These are phyloP conservation scores for Drosophila carrolli DNA, from an alignment of 1,140 invertebrate species.

Conservation along the genomic window DNA sequence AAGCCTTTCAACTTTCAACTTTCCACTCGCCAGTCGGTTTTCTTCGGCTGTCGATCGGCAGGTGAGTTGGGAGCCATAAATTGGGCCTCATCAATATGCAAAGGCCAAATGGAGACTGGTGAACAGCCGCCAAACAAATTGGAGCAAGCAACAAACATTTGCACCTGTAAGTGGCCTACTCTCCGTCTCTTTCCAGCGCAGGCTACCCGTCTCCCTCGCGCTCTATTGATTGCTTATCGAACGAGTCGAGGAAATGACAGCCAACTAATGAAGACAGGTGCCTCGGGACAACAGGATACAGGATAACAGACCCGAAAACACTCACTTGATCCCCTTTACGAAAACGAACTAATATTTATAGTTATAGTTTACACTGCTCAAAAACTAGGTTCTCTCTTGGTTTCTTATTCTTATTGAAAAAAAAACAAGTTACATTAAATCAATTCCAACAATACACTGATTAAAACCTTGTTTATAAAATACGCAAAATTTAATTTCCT, in stretches of 20 bases:
- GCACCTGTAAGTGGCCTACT: constrained; percentile 57
- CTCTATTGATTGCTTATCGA: constrained; percentile 69
- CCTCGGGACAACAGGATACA: constrained; percentile 12
- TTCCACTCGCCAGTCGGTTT: neutral
- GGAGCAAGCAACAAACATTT: constrained; percentile 45
- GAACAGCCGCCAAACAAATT: constrained; percentile 32
- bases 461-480: too few species aligned
- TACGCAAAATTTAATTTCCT: too few species aligned
- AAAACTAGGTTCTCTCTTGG: neutral
- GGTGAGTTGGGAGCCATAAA: constrained; percentile 24
- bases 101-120: constrained; percentile 17
- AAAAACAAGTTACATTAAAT: too few species aligned
- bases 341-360: constrained; percentile 3
- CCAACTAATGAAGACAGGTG: constrained; percentile 77
- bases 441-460: too few species aligned
- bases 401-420: too few species aligned
- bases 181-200: neutral
- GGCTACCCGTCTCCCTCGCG: neutral
- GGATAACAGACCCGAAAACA: constrained; percentile 19
- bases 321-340: neutral
- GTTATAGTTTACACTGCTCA: constrained; percentile 2
- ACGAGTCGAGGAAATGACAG: constrained; percentile 29
- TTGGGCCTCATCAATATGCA: constrained; percentile 50
- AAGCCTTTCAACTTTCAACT: constrained; percentile 25
- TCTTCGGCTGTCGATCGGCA: neutral